Evolutionary conservation across 2,888 invertebrate genomes (phyloP), one percentile per base, ranked within the genome.

Genomic region (Drosophila paramelanica): DNA sequence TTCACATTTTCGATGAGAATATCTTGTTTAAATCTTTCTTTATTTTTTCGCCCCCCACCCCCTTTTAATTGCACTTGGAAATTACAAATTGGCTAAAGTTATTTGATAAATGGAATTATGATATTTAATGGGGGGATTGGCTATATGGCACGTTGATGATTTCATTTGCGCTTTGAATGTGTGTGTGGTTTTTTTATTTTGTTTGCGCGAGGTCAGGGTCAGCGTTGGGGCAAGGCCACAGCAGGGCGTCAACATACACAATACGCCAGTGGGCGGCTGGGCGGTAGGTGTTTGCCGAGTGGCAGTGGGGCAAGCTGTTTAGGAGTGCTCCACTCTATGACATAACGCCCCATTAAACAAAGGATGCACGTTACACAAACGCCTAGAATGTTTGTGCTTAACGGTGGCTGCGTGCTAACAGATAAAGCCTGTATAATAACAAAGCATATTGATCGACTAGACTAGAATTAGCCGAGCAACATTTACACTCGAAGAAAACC

Each of bases 121-220:
- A n/a, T 57, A 57, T 67, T 57, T 57, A 36, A 66, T 66, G 53
- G 43, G 11, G 5, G 7, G n/a, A 14, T 17, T 4, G 17, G 13
- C 10, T 27, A 10, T 41, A n/a, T 17, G 8, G 20, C 20, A 10
- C 10, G n/a, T 7, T 38, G 62, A 59, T 74, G 77, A 74, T 73
- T 74, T 74, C 77, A 74, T 72, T 61, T 50, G 31, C 39, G 20
- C 43, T 20, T 8, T 23, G 1, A 41, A 23, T 31, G 27, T 7
- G 23, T 3, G 23, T 23, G 20, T 20, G 1, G 1, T 20, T 20
- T 20, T 20, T 20, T 23, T 23, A 23, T 23, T 23, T 23, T 4
- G 23, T 23, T 23, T 23, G 4, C 23, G 25, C 14, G 8, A 31
- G 73, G 25, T 74, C 71, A 72, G 39, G 71, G 73, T 67, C 73